Conservation (phyloP, 2,113 vertebrate species). For the Junco hyemalis region DNA sequence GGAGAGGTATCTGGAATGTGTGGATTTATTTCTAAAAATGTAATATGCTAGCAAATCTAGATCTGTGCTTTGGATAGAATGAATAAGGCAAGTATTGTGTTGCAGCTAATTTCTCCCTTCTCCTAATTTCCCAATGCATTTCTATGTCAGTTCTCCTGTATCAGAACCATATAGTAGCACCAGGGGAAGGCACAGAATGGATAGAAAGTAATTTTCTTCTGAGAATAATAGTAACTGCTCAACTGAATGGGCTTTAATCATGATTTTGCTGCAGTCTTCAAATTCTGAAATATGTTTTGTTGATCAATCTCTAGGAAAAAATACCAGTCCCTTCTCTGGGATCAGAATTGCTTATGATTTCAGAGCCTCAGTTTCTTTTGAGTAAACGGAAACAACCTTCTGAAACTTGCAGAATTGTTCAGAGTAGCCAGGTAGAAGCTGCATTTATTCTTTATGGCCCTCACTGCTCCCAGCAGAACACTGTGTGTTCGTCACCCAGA, state of each 20-base stretch:
- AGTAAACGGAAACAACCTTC: background rate
- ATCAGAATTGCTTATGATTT: accelerated
- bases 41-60: background rate
- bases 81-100: background rate
- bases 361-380: background rate
- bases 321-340: background rate
- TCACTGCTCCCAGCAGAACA: background rate
- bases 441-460: background rate
- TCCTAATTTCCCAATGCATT: background rate
- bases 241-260: background rate
- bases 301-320: background rate
- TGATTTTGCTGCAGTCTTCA: background rate
- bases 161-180: background rate
- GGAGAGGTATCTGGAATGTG: background rate
- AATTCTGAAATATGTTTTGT: background rate
- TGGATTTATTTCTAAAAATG: background rate
- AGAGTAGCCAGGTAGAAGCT: background rate
- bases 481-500: background rate
- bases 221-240: background rate
- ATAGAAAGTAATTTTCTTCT: background rate
- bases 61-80: background rate
- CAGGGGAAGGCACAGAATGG: background rate
- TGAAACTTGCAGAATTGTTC: background rate
- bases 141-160: background rate
- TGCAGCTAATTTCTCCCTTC: background rate